phyloP scores from a whole-genome alignment of 2,888 invertebrate genomes.

The Andricus curvator region DNA sequence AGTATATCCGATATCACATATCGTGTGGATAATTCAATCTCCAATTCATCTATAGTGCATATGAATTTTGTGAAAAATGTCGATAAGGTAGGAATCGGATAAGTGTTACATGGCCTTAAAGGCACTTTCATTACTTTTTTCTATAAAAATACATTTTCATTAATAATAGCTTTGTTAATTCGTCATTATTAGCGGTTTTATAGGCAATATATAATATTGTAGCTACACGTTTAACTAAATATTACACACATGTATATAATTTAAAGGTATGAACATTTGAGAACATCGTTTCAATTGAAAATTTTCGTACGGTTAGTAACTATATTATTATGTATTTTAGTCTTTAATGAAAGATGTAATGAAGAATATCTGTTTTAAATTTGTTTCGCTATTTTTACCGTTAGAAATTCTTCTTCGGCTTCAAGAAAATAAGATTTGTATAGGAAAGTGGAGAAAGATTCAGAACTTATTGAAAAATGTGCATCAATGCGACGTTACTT shows the following conservation, averaged over 20 bases:
- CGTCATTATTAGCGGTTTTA: not conserved
- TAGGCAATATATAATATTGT: not conserved
- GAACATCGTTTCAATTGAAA: not conserved
- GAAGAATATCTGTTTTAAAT: not conserved
- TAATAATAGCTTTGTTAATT: not conserved
- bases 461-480: not conserved
- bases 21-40: no score
- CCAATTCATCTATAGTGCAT: no score
- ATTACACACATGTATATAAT: not conserved
- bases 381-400: not conserved
- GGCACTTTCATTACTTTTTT: not conserved
- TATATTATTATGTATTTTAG: not conserved
- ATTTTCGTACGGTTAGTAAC: not conserved
- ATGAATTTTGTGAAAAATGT: no score
- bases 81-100: no score
- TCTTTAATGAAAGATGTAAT: not conserved
- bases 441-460: not conserved
- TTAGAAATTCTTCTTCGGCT: not conserved
- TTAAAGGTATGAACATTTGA: not conserved
- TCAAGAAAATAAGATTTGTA: not conserved
- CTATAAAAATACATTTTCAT: not conserved
- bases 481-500: not conserved
- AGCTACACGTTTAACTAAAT: not conserved
- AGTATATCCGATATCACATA: no score
- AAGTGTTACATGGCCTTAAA: not conserved